Evolutionary conservation across 2,113 vertebrate genomes (phyloP), one percentile per base, ranked within the genome.

Genomic region (Pluvialis apricaria): DNA sequence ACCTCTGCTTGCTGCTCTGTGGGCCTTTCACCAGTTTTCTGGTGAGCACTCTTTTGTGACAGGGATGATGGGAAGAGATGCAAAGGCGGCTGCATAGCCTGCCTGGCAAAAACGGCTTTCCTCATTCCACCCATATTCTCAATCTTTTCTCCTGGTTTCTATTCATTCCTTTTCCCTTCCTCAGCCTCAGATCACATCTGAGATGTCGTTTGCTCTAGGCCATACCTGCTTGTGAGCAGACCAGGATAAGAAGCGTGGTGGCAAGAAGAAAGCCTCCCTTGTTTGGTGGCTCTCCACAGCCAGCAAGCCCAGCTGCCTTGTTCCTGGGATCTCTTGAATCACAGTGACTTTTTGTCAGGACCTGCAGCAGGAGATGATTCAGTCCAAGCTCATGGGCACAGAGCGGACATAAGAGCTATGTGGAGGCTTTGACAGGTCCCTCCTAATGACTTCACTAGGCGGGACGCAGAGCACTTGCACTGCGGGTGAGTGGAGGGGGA

Each of bases 331-430:
- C 55, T 91, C 42, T 20, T 89, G 84, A 86, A 55, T 81, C 86
- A 45, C 28, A 22, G 72, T 4, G 17, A 47, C 34, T 69, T 72
- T 79, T 57, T 91, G 51, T 28, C 65, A 71, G 72, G 40, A 79
- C 65, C 38, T 82, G 80, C 51, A 60, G 40, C 0, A 4, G 64
- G 25, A 69, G 51, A 13, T 91, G 94, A 88, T 36, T 92, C 91
- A 92, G 75, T 32, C 54, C 66, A 34, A 79, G 61, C 51, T 62
- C n/a, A 47, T 0, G 0, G 51, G 16, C 15, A 15, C 0, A 0
- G 36, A 47, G 15, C 6, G 5, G 38, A 58, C 0, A 0, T 29
- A 36, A 45, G 42, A 70, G 29, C n/a, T 38, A 49, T 1, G 60
- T 17, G 58, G 26, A 81, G 24, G 31, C 64, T 75, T 28, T 71